Conservation (phyloP, 2,797 vertebrate genomes). For the Melanotaenia boesemani region DNA sequence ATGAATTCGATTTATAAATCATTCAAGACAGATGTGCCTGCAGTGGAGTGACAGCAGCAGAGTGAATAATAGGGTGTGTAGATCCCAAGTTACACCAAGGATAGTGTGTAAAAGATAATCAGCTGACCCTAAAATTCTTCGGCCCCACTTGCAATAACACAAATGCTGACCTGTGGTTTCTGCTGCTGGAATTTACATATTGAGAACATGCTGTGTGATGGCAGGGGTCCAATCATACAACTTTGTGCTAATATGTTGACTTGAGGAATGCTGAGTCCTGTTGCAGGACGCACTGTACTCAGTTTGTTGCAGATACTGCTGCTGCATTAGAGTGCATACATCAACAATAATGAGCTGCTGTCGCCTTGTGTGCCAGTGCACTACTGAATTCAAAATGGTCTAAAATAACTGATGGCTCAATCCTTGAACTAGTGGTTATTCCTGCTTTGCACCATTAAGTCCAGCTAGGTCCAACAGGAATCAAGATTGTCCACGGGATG, state of each 20-base stretch:
- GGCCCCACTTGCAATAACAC: constrained; percentile 11
- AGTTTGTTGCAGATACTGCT: constrained; percentile 37
- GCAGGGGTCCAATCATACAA: constrained; percentile 57
- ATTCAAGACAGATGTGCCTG: background rate
- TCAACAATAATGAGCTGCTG: constrained; percentile 18
- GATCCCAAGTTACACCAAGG: constrained; percentile 20
- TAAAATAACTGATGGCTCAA: background rate
- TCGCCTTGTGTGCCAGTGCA: background rate
- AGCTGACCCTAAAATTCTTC: constrained; percentile 57
- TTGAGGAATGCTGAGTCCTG: constrained; percentile 24
- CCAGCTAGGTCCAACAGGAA: constrained; percentile 7
- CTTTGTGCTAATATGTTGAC: constrained; percentile 41
- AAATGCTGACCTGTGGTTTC: constrained; percentile 48
- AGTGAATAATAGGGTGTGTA: constrained; percentile 57
- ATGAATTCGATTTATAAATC: background rate
- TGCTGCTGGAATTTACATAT: constrained; percentile 41
- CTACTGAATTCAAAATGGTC: background rate
- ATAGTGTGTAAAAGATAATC: constrained; percentile 32
- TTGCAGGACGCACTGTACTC: constrained; percentile 45
- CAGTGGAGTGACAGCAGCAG: constrained; percentile 30
- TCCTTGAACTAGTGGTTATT: background rate
- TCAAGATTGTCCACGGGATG: constrained; percentile 14
- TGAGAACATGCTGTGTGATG: constrained; percentile 47
- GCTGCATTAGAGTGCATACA: constrained; percentile 22
- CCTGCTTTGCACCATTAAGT: background rate